Evolutionary conservation across 2,888 invertebrate genomes (phyloP).

Genomic region (Monoplex corrugatus): DNA sequence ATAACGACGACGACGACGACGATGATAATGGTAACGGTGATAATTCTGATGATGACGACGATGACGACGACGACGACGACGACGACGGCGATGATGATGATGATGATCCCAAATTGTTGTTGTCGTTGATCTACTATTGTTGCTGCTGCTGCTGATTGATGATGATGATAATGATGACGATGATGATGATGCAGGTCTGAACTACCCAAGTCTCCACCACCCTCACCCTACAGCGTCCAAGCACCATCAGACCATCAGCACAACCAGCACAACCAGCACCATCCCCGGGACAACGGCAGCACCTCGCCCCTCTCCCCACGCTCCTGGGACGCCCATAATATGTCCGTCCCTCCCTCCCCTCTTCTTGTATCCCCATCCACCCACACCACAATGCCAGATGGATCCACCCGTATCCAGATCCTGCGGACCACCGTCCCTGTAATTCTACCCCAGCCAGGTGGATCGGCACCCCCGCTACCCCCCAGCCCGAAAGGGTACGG

Average conservation of each 20-base stretch:
- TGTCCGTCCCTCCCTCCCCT: conserved; percentile 22
- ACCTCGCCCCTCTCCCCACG: background rate
- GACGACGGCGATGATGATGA: background rate
- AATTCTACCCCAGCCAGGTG: conserved; percentile 36
- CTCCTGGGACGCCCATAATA: background rate
- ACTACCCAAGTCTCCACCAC: conserved; percentile 32
- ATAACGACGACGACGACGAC: conserved; percentile 16
- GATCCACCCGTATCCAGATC: conserved; percentile 53
- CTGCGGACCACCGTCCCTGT: conserved; percentile 46
- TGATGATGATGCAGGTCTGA: background rate
- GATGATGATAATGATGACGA: background rate
- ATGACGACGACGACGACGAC: background rate
- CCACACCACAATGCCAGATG: conserved; percentile 49
- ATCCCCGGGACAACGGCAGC: background rate
- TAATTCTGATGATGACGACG: background rate
- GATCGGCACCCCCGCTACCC: conserved; percentile 52
- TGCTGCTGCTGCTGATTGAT: background rate
- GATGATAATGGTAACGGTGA: background rate
- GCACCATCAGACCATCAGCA: conserved; percentile 2
- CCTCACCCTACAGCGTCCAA: conserved; percentile 50
- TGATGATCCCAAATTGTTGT: background rate
- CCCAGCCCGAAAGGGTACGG: conserved; percentile 38
- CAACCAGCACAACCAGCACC: background rate
- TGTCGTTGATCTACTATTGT: background rate
- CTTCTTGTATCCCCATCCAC: conserved; percentile 36